These are phyloP conservation scores for Arctia plantaginis DNA, from an alignment of 2,888 invertebrate species.

Conservation along the genomic window DNA sequence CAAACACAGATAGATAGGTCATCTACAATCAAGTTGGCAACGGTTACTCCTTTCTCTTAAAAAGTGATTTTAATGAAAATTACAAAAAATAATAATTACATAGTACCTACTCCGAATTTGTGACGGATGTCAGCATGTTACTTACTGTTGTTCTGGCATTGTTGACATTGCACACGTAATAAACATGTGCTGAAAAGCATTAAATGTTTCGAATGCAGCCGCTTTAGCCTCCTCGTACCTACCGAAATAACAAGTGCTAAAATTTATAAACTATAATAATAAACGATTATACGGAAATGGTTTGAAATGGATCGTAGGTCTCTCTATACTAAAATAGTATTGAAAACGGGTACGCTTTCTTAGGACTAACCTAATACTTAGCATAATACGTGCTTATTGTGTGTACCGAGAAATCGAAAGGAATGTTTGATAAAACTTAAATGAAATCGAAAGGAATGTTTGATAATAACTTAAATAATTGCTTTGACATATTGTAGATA, in stretches of 20 bases:
- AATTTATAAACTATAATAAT: background rate
- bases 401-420: background rate
- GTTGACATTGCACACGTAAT: constrained; percentile 46
- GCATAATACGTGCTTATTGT: background rate
- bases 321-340: background rate
- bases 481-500: background rate
- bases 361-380: background rate
- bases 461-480: no score
- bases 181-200: constrained; percentile 50
- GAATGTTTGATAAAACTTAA: background rate
- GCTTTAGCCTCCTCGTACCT: constrained; percentile 30
- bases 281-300: background rate
- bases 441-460: background rate
- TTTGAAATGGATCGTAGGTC: background rate
- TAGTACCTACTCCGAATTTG: background rate
- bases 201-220: constrained; percentile 18
- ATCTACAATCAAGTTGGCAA: background rate
- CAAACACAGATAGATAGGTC: background rate
- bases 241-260: constrained; percentile 16
- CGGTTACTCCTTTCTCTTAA: no score
- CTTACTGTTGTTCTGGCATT: constrained; percentile 66
- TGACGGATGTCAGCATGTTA: constrained; percentile 13
- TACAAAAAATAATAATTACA: no score
- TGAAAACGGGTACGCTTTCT: background rate
- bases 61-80: no score